These are phyloP conservation scores for Melipona bicolor DNA, from an alignment of 2,888 invertebrate genomes.

Conservation along the genomic window DNA sequence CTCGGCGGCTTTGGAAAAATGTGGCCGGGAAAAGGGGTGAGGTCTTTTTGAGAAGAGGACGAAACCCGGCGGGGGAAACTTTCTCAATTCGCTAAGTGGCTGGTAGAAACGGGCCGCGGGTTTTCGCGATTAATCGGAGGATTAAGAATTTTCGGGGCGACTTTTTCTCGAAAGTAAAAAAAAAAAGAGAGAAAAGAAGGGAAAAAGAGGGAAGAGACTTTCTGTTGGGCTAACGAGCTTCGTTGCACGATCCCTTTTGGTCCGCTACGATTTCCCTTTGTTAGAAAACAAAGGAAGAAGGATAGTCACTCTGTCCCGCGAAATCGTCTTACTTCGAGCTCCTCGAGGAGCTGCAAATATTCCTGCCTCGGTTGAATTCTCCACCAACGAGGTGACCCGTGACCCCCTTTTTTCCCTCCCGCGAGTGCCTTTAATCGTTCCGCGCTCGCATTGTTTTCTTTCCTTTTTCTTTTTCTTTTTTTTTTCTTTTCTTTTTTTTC, in stretches of 20 bases:
- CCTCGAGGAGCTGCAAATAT: slow-evolving; percentile 15
- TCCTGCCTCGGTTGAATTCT: background rate
- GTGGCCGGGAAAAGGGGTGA: background rate
- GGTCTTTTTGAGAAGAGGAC: background rate
- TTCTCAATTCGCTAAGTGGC: slow-evolving; percentile 29
- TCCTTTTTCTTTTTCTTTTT: background rate
- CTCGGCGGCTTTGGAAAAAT: slow-evolving; percentile 19
- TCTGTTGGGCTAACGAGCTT: background rate
- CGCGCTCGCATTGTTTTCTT: slow-evolving; percentile 4
- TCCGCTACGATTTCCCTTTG: background rate
- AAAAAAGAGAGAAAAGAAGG: background rate
- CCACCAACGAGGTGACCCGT: background rate
- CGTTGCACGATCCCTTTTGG: background rate
- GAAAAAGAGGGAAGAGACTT: background rate
- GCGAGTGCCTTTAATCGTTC: slow-evolving; percentile 14
- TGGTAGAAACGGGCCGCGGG: background rate
- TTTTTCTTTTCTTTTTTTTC: background rate
- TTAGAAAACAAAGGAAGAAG: background rate
- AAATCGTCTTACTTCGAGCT: slow-evolving; percentile 22
- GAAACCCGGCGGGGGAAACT: slow-evolving; percentile 11
- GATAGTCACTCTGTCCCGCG: background rate
- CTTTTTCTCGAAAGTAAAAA: too few species aligned
- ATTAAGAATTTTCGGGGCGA: background rate
- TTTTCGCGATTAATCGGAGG: slow-evolving; percentile 19
- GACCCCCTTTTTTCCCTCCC: background rate